These are phyloP conservation scores for Discoglossus pictus DNA, from an alignment of 2,797 vertebrate genomes.

Conservation along the genomic window DNA sequence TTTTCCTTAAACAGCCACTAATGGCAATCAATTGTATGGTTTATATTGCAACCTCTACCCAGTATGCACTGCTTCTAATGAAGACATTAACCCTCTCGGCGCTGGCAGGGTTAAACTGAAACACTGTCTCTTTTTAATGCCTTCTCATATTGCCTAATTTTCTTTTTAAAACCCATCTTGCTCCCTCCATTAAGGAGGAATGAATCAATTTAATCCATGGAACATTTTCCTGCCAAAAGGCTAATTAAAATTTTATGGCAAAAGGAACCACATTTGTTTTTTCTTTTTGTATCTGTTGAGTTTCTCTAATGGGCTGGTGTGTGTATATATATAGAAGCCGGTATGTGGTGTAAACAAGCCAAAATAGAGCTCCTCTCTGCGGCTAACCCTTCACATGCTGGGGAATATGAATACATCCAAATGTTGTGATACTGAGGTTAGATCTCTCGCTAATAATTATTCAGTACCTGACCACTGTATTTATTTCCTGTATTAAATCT, in stretches of 20 bases:
- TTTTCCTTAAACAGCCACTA: constrained; percentile 39
- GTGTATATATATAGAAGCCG: neutral
- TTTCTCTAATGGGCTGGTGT: constrained; percentile 41
- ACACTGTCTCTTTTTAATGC: neutral
- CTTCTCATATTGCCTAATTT: constrained; percentile 9
- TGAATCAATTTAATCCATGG: constrained; percentile 43
- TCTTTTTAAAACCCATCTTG: constrained; percentile 11
- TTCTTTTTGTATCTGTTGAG: constrained; percentile 18
- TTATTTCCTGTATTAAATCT: too few relatives aligned
- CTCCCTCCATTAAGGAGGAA: constrained; percentile 34
- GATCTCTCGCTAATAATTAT: too few relatives aligned
- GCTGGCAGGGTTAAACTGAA: constrained; percentile 1
- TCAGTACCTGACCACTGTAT: too few relatives aligned
- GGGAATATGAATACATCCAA: neutral
- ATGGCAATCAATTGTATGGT: constrained; percentile 46
- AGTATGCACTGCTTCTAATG: constrained; percentile 12
- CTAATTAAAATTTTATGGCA: constrained; percentile 42
- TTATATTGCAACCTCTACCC: constrained; percentile 34
- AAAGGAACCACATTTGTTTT: constrained; percentile 19
- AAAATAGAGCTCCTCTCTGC: neutral
- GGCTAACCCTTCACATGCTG: constrained; percentile 13
- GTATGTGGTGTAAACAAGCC: constrained; percentile 30
- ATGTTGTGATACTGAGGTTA: too few relatives aligned
- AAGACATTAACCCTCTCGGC: constrained; percentile 8
- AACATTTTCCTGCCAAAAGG: constrained; percentile 44